Evolutionary conservation across 2,888 invertebrate species (phyloP).

Genomic region (Drepana falcataria): DNA sequence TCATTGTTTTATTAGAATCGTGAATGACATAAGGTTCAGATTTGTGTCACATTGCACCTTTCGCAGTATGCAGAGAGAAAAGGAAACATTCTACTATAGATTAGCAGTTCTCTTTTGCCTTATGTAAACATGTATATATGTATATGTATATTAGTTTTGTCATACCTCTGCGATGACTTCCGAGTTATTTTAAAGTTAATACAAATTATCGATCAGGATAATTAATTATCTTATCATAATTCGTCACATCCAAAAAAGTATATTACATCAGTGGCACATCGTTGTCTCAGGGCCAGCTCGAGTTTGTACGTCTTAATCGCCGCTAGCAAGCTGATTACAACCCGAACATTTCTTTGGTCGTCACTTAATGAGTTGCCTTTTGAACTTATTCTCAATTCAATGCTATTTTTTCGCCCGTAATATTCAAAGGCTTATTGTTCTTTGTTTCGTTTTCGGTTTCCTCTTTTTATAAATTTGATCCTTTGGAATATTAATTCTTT

Average conservation of each 20-base stretch:
- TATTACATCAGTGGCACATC: slow-evolving; percentile 15
- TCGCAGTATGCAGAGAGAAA: too few relatives aligned
- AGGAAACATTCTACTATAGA: too few relatives aligned
- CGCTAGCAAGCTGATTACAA: slow-evolving; percentile 64
- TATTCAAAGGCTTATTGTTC: slow-evolving; percentile 34
- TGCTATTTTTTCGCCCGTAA: slow-evolving; percentile 25
- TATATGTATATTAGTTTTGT: too few relatives aligned
- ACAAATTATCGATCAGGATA: too few relatives aligned
- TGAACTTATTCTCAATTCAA: slow-evolving; percentile 41
- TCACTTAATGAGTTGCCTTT: slow-evolving; percentile 61
- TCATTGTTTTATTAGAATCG: too few relatives aligned
- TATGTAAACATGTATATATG: too few relatives aligned
- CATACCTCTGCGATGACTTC: too few relatives aligned
- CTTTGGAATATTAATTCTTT: background rate
- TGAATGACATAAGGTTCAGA: too few relatives aligned
- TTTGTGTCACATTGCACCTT: too few relatives aligned
- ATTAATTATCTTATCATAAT: too few relatives aligned
- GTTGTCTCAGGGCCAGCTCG: slow-evolving; percentile 55
- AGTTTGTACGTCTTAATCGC: slow-evolving; percentile 67
- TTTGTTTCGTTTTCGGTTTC: slow-evolving; percentile 13
- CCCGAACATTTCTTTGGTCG: slow-evolving; percentile 53
- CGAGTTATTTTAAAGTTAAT: too few relatives aligned
- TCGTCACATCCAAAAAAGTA: slow-evolving; percentile 21
- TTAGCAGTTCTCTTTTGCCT: too few relatives aligned
- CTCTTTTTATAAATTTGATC: slow-evolving; percentile 12